Base-by-base conservation (phyloP, 2,888 invertebrate species). In the Brachycybe producta region DNA sequence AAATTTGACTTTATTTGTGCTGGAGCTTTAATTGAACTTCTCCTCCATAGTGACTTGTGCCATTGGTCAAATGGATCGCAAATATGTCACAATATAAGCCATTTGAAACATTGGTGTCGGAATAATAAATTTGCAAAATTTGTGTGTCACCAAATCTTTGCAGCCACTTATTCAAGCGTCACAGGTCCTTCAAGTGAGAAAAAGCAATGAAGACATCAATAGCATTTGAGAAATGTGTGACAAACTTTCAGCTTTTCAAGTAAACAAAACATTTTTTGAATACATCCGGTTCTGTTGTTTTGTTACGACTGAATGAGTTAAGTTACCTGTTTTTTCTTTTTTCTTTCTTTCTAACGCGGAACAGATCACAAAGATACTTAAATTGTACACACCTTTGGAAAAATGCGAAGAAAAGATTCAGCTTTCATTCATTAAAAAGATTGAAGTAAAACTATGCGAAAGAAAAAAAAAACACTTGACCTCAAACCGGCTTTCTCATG, bases 61-160 rank as follows among this genome's bases (percentile, higher is more conserved):
- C 88, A 92, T 70, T 97, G 95, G 92, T 84, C 88, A 38, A 94
- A 92, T 64, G 95, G 95, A 1, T 84, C 94, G 76, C 92, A 95
- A 69, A 92, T 97, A 60, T 75, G 73, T 54, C 94, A 90, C 70
- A 95, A 95, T 70, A 72, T 95, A 52, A 88, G 88, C 1, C 86
- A 90, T 61, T 74, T 95, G 40, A 94, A 94, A 67, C 88, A 88
- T 67, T 95, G 94, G 92, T 80, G 84, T 46, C 76, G 90, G 53
- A 91, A 91, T 44, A 51, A 54, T 27, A n/a, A 54, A 54, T 39
- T 30, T 54, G 36, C 52, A 52, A 78, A 76, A 79, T 52, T 73
- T 77, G 38, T 77, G 80, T 17, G 82, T 87, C 28, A 74, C 82
- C 23, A 74, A 77, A 8, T 81, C 84, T 0, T 69, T 97, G 35